These are phyloP conservation scores for Drosophila eugracilis DNA, from an alignment of 1,140 invertebrate species.

Conservation along the genomic window DNA sequence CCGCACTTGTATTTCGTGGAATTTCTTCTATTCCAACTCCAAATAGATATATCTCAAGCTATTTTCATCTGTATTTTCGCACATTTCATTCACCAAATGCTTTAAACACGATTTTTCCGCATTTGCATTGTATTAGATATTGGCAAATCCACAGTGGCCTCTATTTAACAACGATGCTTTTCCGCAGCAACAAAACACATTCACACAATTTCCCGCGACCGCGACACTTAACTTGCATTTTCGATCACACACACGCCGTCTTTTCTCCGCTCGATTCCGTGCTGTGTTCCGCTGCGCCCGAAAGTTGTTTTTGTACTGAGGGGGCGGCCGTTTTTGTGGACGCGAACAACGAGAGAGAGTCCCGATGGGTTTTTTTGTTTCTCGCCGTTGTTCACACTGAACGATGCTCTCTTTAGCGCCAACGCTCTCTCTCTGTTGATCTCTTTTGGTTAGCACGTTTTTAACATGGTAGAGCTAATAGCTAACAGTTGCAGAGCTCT, in stretches of 20 bases:
- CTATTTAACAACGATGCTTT: neutral
- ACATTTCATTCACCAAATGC: constrained; percentile 28
- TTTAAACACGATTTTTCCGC: neutral
- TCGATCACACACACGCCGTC: too few species aligned
- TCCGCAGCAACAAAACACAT: constrained; percentile 9
- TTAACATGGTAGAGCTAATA: too few species aligned
- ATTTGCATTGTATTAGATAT: constrained; percentile 4
- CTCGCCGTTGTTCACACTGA: too few species aligned
- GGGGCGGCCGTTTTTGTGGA: too few species aligned
- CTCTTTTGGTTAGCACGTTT: too few species aligned
- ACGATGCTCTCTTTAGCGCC: too few species aligned
- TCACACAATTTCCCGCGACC: neutral
- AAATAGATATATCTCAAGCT: neutral
- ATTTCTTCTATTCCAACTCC: constrained; percentile 33
- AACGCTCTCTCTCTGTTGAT: too few species aligned
- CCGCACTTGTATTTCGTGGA: constrained; percentile 53
- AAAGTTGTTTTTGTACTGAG: too few species aligned
- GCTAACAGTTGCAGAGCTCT: too few species aligned
- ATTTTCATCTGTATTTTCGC: constrained; percentile 1
- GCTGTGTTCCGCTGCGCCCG: neutral
- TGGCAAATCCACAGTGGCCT: constrained; percentile 2
- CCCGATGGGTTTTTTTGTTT: too few species aligned
- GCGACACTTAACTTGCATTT: too few species aligned
- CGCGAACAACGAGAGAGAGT: too few species aligned
- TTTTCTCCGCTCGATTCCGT: neutral